Evolutionary conservation across 2,888 invertebrate genomes (phyloP).

Genomic region (Branchinecta sandiegonensis): DNA sequence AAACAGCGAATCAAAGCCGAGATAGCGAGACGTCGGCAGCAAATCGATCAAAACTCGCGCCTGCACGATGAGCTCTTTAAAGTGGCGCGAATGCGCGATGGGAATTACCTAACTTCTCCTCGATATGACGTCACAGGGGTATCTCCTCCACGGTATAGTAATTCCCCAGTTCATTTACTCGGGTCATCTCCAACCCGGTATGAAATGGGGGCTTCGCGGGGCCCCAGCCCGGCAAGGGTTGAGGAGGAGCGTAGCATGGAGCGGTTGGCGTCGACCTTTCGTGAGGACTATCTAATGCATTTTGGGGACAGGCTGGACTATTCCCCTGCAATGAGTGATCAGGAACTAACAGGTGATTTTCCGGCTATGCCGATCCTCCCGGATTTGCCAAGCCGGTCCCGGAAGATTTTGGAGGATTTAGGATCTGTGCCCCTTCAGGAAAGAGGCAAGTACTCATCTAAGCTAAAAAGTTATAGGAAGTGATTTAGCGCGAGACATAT

Average conservation of each 20-base stretch:
- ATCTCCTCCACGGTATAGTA: not conserved
- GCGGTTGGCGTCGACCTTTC: constrained; percentile 38
- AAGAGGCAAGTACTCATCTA: constrained; percentile 33
- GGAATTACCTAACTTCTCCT: constrained; percentile 26
- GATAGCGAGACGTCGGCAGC: constrained; percentile 44
- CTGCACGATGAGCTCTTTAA: constrained; percentile 40
- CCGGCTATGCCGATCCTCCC: constrained; percentile 44
- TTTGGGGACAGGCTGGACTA: constrained; percentile 36
- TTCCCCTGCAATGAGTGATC: constrained; percentile 36
- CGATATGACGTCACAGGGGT: constrained; percentile 26
- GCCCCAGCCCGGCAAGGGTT: constrained; percentile 22
- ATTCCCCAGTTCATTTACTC: constrained; percentile 16
- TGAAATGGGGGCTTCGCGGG: constrained; percentile 10
- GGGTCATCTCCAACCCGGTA: constrained; percentile 20
- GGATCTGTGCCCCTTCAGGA: constrained; percentile 34
- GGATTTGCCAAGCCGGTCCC: constrained; percentile 42
- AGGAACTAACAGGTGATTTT: constrained; percentile 31
- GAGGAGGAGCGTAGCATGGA: constrained; percentile 39
- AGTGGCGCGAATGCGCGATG: constrained; percentile 34
- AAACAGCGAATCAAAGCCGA: constrained; percentile 45
- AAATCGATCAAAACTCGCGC: constrained; percentile 44
- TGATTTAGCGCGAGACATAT: constrained; percentile 14
- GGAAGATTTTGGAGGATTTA: constrained; percentile 39
- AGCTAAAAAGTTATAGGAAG: constrained; percentile 24
- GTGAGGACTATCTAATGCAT: constrained; percentile 36